Evolutionary conservation across 2,888 invertebrate species (phyloP), one percentile per base, ranked within the genome.

Genomic region (Teinopalpus imperialis): DNA sequence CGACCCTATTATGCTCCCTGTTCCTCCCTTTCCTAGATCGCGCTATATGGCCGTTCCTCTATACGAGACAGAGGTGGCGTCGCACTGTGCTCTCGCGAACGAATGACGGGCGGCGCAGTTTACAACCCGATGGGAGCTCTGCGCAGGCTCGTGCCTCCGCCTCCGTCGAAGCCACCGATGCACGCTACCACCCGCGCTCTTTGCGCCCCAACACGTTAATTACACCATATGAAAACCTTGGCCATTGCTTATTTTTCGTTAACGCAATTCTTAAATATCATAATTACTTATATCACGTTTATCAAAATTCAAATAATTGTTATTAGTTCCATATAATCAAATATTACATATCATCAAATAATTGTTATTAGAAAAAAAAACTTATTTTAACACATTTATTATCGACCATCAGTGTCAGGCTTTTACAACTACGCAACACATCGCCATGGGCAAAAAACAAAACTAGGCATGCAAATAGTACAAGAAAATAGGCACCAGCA

Each of bases 81-180:
- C 79, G 76, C 81, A 72, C 66, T 76, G 83, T 81, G 60, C 61
- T 66, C 72, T 73, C 75, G 74, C 72, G 72, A 64, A 74, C 81
- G 82, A 87, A 83, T 86, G 87, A 77, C 74, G 76, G 66, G 53
- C 53, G 68, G 78, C 86, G 85, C 83, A 81, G 65, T 16, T 16
- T 61, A 63, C 63, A 56, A 52, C 62, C 63, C 70, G 74, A 56
- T 59, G 70, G 54, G 40, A 54, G 43, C 54, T 77, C 51, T 80
- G 82, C 87, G 87, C 87, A 83, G 49, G 66, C 73, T 70, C 75
- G 54, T 43, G 48, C 27, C 49, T 53, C 53, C 41, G 49, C 51
- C 49, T 51, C 51, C 42, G 46, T 42, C 39, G 44, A 54, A 55
- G 50, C 12, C 16, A 26, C 26, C 31, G 31, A 18, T 32, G 31